phyloP scores from a whole-genome alignment of 2,113 vertebrate species.

The Hippolais icterina region DNA sequence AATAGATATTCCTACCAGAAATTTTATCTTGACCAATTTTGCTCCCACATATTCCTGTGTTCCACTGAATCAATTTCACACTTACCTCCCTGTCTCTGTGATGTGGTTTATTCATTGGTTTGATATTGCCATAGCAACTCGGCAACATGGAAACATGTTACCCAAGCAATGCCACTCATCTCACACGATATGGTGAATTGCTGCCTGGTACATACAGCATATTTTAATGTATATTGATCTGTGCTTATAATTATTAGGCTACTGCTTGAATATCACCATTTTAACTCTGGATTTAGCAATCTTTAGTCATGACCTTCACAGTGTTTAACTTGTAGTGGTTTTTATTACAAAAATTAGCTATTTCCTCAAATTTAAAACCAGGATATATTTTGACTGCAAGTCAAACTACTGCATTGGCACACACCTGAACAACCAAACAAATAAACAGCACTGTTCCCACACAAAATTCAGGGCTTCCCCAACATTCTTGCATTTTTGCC shows the following conservation, averaged over 20 bases:
- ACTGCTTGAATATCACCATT: not conserved
- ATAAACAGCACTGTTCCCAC: not conserved
- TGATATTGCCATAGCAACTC: conserved; percentile 90
- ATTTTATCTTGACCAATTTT: conserved; percentile 76
- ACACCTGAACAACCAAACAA: not conserved
- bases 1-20: conserved; percentile 77
- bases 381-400: not conserved
- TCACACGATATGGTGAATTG: not conserved
- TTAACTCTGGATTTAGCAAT: not conserved
- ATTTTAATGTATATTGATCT: not conserved
- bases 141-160: conserved; percentile 76
- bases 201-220: not conserved
- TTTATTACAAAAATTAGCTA: not conserved
- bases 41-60: conserved; percentile 73
- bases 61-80: conserved; percentile 94
- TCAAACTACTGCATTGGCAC: not conserved
- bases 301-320: not conserved
- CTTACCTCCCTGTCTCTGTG: conserved; percentile 84
- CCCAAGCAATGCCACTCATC: conserved; percentile 65
- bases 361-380: not conserved
- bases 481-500: not conserved
- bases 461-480: not conserved
- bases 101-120: conserved; percentile 94
- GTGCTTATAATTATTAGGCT: not conserved
- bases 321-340: not conserved